phyloP scores from a whole-genome alignment of 2,888 invertebrate species.

The Meteorus cinctellus region DNA sequence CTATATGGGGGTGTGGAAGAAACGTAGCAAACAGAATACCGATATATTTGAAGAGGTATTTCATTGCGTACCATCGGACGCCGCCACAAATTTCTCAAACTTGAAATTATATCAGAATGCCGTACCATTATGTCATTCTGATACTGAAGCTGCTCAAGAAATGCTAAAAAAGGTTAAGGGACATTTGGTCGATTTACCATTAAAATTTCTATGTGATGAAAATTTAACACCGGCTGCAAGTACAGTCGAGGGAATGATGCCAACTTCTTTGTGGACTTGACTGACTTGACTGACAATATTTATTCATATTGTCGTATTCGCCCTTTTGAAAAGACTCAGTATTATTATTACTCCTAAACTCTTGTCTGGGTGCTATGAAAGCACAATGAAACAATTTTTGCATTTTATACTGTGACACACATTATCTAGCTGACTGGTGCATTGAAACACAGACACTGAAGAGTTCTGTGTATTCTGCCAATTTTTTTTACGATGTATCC shows the following conservation, averaged over 20 bases:
- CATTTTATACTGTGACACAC: neutral
- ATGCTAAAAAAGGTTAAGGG: constrained; percentile 88
- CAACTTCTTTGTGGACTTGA: constrained; percentile 91
- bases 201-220: constrained; percentile 92
- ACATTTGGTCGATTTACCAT: constrained; percentile 89
- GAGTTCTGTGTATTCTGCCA: neutral
- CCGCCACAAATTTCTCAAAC: constrained; percentile 84
- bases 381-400: neutral
- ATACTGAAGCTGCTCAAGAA: constrained; percentile 83
- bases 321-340: constrained; percentile 7
- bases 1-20: constrained; percentile 89
- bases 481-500: neutral
- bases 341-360: constrained; percentile 15
- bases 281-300: too few relatives aligned
- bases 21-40: constrained; percentile 87
- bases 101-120: constrained; percentile 86
- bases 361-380: neutral
- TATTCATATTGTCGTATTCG: constrained; percentile 7
- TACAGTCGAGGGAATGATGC: constrained; percentile 94
- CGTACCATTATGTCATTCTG: constrained; percentile 81
- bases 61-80: constrained; percentile 91
- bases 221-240: constrained; percentile 86
- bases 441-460: neutral
- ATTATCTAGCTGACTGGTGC: neutral
- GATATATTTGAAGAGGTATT: constrained; percentile 94